phyloP scores from a whole-genome alignment of 2,888 invertebrate genomes.

The Tanytarsus gracilentus region DNA sequence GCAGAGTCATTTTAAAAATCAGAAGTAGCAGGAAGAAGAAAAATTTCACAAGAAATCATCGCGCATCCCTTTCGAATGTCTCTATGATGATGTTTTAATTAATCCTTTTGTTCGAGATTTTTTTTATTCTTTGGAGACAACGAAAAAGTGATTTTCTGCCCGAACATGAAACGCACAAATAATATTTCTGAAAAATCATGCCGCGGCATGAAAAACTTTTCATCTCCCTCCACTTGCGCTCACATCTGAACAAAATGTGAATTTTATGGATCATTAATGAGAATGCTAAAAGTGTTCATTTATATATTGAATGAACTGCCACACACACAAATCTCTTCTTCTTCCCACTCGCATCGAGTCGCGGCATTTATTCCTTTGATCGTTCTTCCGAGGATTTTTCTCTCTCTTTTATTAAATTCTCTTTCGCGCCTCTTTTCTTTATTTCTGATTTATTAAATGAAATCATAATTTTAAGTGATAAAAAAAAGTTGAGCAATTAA shows the following conservation, averaged over 20 bases:
- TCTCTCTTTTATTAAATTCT: neutral
- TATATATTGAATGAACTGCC: constrained; percentile 18
- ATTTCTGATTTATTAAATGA: neutral
- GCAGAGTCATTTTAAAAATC: constrained; percentile 11
- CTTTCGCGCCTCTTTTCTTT: neutral
- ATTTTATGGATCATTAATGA: constrained; percentile 28
- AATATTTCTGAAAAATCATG: constrained; percentile 8
- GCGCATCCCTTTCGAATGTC: neutral
- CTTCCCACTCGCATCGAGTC: neutral
- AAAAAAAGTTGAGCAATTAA: too few relatives aligned
- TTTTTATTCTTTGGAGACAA: neutral
- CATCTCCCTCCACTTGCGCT: neutral
- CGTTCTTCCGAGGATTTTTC: neutral
- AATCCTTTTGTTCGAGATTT: constrained; percentile 19
- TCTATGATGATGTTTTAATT: constrained; percentile 27
- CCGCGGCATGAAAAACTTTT: neutral
- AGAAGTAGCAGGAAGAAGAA: neutral
- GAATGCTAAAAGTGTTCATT: constrained; percentile 17
- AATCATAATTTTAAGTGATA: too few relatives aligned
- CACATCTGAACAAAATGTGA: constrained; percentile 10
- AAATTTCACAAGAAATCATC: neutral
- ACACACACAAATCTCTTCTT: constrained; percentile 8
- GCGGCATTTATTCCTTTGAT: constrained; percentile 9
- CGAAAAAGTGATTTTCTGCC: neutral
- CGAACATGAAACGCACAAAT: too few relatives aligned